Evolutionary conservation across 2,113 vertebrate species (phyloP).

Genomic region (Ochotona princeps): DNA sequence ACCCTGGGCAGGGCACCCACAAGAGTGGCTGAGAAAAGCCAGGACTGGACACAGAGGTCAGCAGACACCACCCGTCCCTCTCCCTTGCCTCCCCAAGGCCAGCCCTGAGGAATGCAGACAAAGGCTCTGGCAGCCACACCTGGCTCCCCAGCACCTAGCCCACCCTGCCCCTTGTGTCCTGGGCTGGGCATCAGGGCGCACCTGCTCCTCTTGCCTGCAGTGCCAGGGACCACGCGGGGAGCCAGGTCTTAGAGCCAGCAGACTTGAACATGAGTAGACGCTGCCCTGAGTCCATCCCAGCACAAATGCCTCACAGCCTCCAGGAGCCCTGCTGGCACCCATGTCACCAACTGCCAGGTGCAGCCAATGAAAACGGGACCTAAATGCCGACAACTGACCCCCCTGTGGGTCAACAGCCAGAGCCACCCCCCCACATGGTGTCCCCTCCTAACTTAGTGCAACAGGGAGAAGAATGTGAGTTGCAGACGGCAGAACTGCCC

Average conservation of each 20-base stretch:
- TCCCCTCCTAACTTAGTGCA: neutral
- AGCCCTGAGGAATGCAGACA: too few species aligned
- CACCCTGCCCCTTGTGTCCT: neutral
- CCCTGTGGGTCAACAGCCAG: neutral
- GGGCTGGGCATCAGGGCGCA: neutral
- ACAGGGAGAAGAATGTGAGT: neutral
- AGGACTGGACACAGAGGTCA: neutral
- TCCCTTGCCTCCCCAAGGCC: accelerated
- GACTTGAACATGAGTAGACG: neutral
- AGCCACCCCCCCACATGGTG: neutral
- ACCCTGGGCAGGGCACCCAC: neutral
- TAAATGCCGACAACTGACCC: neutral
- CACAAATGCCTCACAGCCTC: too few species aligned
- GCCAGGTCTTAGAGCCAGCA: neutral
- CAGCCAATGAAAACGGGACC: neutral
- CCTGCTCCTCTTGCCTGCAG: neutral
- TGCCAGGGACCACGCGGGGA: too few species aligned
- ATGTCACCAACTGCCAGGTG: neutral
- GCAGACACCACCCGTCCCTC: neutral
- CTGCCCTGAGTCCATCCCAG: neutral
- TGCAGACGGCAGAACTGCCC: neutral
- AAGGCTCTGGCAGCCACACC: neutral
- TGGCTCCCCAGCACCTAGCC: neutral
- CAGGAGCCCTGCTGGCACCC: neutral
- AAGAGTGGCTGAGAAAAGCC: neutral